These are phyloP conservation scores for Schizotus pectinicornis DNA, from an alignment of 2,888 invertebrate species.

Conservation along the genomic window DNA sequence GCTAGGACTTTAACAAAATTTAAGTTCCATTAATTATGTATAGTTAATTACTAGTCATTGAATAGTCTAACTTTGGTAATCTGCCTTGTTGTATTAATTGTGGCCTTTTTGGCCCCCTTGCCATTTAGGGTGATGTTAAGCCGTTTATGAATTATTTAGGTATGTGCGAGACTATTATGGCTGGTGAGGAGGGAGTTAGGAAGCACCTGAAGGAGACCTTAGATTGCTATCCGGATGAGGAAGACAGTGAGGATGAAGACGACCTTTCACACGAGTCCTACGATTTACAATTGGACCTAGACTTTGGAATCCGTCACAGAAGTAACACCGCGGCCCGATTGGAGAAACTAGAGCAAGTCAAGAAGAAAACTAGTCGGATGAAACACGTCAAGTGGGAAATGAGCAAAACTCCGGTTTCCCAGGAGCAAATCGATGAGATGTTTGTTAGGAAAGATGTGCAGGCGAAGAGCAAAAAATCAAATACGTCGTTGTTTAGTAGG, in stretches of 20 bases:
- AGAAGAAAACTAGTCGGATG: slow-evolving; percentile 78
- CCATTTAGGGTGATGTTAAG: slow-evolving; percentile 5
- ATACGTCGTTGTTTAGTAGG: slow-evolving; percentile 73
- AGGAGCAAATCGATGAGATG: slow-evolving; percentile 66
- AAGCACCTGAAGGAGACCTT: slow-evolving; percentile 63
- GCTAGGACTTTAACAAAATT: background rate
- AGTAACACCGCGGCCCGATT: slow-evolving; percentile 89
- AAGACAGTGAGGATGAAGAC: slow-evolving; percentile 81
- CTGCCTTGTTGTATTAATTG: background rate
- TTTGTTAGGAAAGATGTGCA: slow-evolving; percentile 63
- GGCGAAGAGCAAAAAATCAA: slow-evolving; percentile 36
- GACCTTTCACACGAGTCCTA: slow-evolving; percentile 72
- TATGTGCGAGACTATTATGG: slow-evolving; percentile 91
- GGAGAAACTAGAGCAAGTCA: slow-evolving; percentile 87
- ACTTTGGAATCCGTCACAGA: slow-evolving; percentile 70
- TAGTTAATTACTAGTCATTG: background rate
- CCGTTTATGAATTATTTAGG: slow-evolving; percentile 57
- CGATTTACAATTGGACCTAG: slow-evolving; percentile 77
- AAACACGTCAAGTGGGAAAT: slow-evolving; percentile 78
- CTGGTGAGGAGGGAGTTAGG: slow-evolving; percentile 77
- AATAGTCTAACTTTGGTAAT: slow-evolving; percentile 6
- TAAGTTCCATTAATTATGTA: background rate
- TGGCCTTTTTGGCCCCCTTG: too few relatives aligned
- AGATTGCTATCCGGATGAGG: slow-evolving; percentile 77
- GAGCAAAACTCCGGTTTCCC: slow-evolving; percentile 59